phyloP scores from a whole-genome alignment of 2,113 vertebrate genomes.

The Aphyosemion australe region DNA sequence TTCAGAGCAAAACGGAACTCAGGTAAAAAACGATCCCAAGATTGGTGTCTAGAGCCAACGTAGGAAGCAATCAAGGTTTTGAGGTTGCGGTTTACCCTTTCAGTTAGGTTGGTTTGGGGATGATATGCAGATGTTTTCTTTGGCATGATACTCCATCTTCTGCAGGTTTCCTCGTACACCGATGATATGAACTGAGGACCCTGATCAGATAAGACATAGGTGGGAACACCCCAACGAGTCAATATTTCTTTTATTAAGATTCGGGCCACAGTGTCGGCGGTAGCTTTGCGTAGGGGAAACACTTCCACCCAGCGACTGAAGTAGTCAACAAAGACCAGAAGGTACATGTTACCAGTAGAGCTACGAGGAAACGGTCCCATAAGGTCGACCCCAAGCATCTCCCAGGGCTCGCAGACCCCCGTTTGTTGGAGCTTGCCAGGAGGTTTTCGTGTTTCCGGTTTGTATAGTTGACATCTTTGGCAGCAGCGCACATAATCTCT shows the following conservation, averaged over 20 bases:
- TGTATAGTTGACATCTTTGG: neutral
- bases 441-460: neutral
- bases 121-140: neutral
- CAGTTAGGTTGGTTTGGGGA: neutral
- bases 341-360: neutral
- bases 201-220: neutral
- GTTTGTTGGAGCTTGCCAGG: neutral
- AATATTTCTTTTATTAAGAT: neutral
- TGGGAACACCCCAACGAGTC: neutral
- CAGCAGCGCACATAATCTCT: neutral
- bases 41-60: no score
- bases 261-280: neutral
- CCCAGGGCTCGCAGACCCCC: neutral
- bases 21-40: no score
- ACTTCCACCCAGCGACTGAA: neutral
- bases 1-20: no score
- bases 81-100: neutral
- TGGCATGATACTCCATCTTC: neutral
- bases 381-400: neutral
- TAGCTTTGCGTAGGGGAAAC: neutral
- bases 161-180: neutral
- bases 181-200: neutral
- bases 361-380: neutral
- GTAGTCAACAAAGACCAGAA: neutral
- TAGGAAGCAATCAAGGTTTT: neutral